Base-by-base conservation (phyloP, 2,888 invertebrate species). In the Cetonia aurata region DNA sequence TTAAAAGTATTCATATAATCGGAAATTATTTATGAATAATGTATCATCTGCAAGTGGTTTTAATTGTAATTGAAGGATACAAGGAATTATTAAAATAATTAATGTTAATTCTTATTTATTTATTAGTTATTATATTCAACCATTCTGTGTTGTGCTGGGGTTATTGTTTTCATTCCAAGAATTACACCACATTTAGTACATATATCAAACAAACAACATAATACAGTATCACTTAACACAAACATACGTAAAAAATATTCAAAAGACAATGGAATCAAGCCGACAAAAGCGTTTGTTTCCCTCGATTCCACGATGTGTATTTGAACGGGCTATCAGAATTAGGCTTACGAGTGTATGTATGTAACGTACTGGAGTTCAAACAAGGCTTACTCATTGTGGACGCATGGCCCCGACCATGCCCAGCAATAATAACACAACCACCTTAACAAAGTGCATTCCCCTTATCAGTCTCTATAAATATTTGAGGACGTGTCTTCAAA, bases 401-500 rank as follows among this genome's bases (percentile, higher is more conserved):
- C 48, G 48, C 6, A 48, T 31, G 37, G 56, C 37, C 37, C 33
- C 33, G 33, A 31, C 62, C 48, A 62, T 25, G 25, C 3, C 25
- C 4, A 25, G 25, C 4, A 25, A 25, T 25, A 25, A 4, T 25
- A 1, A 62, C 31, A 62, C 62, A 25, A 25, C 25, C 62, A 56
- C 25, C 25, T 48, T 48, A 62, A 62, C 62, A 62, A 62, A 62
- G 62, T 62, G 62, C 48, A 62, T 50, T 62, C 48, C 4, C 25
- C 53, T 62, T 62, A 62, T 62, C 62, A 62, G 25, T 33, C 31
- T 46, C 9, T 55, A 9, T 31, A 55, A 67, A 67, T 56, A 55
- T 67, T 67, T 67, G 41, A 44, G 12, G 15, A 3, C 46, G 33
- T 56, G 44, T 55, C 42, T 67, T 67, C 55, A 56, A 25, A 52